phyloP scores from a whole-genome alignment of 2,888 invertebrate species.

The Keiferia lycopersicella region DNA sequence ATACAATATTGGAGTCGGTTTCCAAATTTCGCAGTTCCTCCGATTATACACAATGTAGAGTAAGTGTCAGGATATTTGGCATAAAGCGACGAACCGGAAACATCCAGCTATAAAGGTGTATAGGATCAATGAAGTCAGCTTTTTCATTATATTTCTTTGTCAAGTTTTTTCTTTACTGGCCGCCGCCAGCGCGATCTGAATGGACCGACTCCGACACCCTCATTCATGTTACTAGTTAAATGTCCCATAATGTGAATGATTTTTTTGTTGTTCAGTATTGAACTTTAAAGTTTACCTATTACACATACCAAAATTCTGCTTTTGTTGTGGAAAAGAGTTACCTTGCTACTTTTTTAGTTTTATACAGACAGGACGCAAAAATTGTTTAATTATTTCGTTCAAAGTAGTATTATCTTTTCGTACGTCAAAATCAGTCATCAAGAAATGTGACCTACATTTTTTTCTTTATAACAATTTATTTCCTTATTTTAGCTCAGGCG shows the following conservation, averaged over 20 bases:
- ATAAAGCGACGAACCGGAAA: conserved; percentile 55
- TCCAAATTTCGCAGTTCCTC: conserved; percentile 39
- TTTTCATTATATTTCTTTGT: conserved; percentile 33
- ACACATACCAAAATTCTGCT: neutral
- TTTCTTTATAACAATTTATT: no score
- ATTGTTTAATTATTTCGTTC: no score
- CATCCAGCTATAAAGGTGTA: conserved; percentile 42
- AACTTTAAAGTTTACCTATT: neutral
- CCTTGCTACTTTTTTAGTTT: no score
- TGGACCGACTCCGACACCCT: conserved; percentile 45
- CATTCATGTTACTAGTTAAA: conserved; percentile 48
- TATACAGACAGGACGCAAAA: no score
- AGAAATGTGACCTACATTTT: no score
- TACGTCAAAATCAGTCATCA: no score
- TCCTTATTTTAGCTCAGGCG: no score
- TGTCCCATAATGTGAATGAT: conserved; percentile 45
- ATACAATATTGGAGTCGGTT: conserved; percentile 36
- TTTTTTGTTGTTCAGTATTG: conserved; percentile 29
- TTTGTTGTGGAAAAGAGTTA: no score
- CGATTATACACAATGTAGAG: conserved; percentile 36
- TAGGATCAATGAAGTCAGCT: conserved; percentile 46
- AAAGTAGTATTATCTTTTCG: no score
- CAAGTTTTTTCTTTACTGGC: conserved; percentile 25
- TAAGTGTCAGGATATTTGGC: conserved; percentile 26
- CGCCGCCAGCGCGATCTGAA: conserved; percentile 34